phyloP scores from a whole-genome alignment of 2,113 vertebrate species.

The Egretta garzetta region DNA sequence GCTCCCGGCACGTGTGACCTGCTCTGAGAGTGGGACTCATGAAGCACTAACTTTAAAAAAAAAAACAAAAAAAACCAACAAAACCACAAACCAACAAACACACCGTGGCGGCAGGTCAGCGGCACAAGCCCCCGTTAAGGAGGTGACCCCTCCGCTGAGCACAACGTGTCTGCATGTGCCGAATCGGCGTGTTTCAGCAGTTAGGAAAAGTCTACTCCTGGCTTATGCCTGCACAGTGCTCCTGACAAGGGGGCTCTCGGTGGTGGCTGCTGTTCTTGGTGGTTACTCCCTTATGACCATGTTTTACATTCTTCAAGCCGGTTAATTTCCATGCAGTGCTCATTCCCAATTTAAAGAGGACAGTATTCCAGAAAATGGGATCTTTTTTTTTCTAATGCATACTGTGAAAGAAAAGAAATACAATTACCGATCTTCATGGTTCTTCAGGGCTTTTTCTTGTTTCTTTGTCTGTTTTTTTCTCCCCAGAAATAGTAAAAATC shows the following conservation, averaged over 20 bases:
- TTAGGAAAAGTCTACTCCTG: constrained; percentile 62
- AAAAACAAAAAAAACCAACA: background rate
- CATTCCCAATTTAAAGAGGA: constrained; percentile 83
- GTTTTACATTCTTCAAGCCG: constrained; percentile 81
- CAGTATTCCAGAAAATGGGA: constrained; percentile 83
- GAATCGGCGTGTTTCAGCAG: background rate
- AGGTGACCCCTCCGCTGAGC: constrained; percentile 63
- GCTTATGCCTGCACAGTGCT: constrained; percentile 66
- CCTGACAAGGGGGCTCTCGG: constrained; percentile 65
- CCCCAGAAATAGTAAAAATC: constrained; percentile 16
- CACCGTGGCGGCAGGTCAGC: constrained; percentile 2
- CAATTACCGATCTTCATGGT: constrained; percentile 80
- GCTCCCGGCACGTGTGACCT: constrained; percentile 34
- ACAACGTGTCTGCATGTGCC: constrained; percentile 24
- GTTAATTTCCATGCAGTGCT: constrained; percentile 83
- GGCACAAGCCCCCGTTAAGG: constrained; percentile 56
- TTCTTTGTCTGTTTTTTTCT: constrained; percentile 47
- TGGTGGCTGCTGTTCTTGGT: constrained; percentile 75
- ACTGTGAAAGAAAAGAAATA: constrained; percentile 88
- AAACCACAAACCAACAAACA: background rate
- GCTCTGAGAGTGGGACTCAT: constrained; percentile 39
- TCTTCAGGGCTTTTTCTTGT: constrained; percentile 37
- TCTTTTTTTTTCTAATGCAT: constrained; percentile 88
- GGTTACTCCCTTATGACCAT: constrained; percentile 77
- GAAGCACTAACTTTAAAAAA: constrained; percentile 13